phyloP scores from a whole-genome alignment of 1,140 invertebrate species.

The Lordiphosa mommai region DNA sequence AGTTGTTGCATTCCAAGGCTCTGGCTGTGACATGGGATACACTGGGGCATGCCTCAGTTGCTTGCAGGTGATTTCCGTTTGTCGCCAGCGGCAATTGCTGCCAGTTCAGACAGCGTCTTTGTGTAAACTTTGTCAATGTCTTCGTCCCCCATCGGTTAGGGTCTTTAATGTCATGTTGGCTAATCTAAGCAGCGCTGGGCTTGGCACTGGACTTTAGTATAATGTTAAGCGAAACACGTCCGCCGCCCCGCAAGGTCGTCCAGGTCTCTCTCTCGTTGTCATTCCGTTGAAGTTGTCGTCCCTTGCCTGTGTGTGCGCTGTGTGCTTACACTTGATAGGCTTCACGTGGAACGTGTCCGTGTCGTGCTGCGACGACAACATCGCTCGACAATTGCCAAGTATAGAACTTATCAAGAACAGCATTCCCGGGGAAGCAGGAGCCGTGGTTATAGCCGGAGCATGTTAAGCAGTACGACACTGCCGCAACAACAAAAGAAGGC shows the following conservation, averaged over 20 bases:
- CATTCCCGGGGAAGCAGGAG: conserved; percentile 15
- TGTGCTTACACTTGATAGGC: conserved; percentile 64
- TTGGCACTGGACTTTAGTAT: conserved; percentile 1
- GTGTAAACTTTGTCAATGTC: conserved; percentile 49
- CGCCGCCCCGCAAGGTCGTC: conserved; percentile 28
- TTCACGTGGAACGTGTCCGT: conserved; percentile 53
- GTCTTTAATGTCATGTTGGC: conserved; percentile 28
- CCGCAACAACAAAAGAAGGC: conserved; percentile 16
- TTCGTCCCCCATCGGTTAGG: conserved; percentile 1
- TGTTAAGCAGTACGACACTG: conserved; percentile 2
- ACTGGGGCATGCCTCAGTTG: conserved; percentile 6
- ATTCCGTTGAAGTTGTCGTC: conserved; percentile 28
- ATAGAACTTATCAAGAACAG: conserved; percentile 31
- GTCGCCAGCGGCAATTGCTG: conserved; percentile 45
- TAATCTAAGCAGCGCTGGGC: conserved; percentile 30
- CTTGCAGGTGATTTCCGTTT: conserved; percentile 55
- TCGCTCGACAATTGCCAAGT: conserved; percentile 36
- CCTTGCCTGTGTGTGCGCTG: conserved; percentile 1
- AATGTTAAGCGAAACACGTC: conserved; percentile 55
- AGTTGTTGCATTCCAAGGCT: conserved; percentile 36
- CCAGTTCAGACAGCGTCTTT: conserved; percentile 41
- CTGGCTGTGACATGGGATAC: conserved; percentile 3
- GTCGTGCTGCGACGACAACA: conserved; percentile 3
- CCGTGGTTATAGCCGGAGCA: background rate
- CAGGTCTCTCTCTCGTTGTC: conserved; percentile 33